phyloP scores from a whole-genome alignment of 2,797 vertebrate species.

The Phyllotis vaccarum region DNA sequence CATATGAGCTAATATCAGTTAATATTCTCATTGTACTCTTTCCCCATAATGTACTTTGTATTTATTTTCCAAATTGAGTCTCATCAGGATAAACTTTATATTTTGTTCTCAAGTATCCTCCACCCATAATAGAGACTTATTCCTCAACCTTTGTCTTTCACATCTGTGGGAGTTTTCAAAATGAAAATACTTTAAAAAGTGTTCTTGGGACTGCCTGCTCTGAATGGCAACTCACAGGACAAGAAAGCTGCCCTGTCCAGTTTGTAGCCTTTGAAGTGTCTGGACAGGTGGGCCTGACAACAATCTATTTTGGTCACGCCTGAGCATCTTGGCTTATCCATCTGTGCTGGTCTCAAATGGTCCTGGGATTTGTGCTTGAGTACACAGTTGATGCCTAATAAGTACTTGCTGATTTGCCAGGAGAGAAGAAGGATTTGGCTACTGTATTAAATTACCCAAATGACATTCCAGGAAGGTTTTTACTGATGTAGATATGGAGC shows the following conservation, averaged over 20 bases:
- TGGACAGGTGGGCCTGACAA: constrained; percentile 72
- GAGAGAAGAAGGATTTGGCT: constrained; percentile 60
- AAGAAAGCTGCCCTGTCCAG: constrained; percentile 21
- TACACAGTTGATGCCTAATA: constrained; percentile 70
- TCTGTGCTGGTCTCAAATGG: constrained; percentile 67
- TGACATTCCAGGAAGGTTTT: constrained; percentile 66
- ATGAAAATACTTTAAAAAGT: constrained; percentile 61
- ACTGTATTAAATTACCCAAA: constrained; percentile 67
- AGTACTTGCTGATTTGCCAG: constrained; percentile 75
- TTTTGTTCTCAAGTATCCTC: background rate
- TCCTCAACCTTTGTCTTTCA: constrained; percentile 48
- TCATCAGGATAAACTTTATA: background rate
- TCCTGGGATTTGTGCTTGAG: constrained; percentile 66
- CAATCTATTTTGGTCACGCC: constrained; percentile 72
- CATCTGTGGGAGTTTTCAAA: constrained; percentile 40
- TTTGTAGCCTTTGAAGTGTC: constrained; percentile 66
- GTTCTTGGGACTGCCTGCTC: constrained; percentile 51
- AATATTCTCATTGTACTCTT: background rate
- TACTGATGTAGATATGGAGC: constrained; percentile 24
- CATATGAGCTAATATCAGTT: constrained; percentile 7
- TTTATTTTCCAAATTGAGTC: background rate
- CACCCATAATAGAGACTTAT: constrained; percentile 2
- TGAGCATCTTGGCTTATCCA: constrained; percentile 59
- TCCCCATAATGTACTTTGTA: background rate
- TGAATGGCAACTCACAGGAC: constrained; percentile 42